These are phyloP conservation scores for Hololepta plana DNA, from an alignment of 2,888 invertebrate genomes.

Conservation along the genomic window DNA sequence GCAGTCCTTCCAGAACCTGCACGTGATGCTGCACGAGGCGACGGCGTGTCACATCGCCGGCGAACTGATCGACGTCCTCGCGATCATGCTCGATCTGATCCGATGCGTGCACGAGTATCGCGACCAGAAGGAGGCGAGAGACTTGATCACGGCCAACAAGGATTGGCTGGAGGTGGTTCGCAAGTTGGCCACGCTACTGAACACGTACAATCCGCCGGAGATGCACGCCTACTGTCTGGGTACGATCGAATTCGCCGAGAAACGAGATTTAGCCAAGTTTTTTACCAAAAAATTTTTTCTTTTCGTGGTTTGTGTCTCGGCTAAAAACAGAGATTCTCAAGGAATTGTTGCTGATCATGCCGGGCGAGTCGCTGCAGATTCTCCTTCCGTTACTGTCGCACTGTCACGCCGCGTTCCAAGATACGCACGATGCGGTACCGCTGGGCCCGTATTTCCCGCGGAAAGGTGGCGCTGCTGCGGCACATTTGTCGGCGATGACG, in stretches of 20 bases:
- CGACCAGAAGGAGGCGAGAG: conserved; percentile 47
- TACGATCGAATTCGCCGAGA: too few species aligned
- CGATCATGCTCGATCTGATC: conserved; percentile 54
- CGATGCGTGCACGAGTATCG: conserved; percentile 51
- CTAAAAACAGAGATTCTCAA: conserved; percentile 56
- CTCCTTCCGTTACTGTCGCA: conserved; percentile 73
- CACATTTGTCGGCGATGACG: conserved; percentile 34
- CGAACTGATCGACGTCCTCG: conserved; percentile 69
- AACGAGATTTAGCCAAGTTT: too few species aligned
- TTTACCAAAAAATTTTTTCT: too few species aligned
- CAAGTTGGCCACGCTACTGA: conserved; percentile 69
- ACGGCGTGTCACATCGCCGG: conserved; percentile 73
- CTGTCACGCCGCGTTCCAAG: conserved; percentile 65
- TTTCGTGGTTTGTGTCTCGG: conserved; percentile 13
- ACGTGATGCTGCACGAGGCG: conserved; percentile 88
- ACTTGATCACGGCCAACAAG: conserved; percentile 51
- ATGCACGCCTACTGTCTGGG: conserved; percentile 60
- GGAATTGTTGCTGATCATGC: conserved; percentile 61
- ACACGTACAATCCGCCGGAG: conserved; percentile 76
- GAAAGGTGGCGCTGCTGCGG: conserved; percentile 26
- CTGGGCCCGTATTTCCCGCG: conserved; percentile 64
- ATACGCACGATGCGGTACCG: conserved; percentile 48
- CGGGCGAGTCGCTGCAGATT: conserved; percentile 61
- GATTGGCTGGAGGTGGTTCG: conserved; percentile 81
- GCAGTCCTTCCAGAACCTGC: conserved; percentile 74